phyloP scores from a whole-genome alignment of 2,797 vertebrate genomes.

The Takifugu rubripes region DNA sequence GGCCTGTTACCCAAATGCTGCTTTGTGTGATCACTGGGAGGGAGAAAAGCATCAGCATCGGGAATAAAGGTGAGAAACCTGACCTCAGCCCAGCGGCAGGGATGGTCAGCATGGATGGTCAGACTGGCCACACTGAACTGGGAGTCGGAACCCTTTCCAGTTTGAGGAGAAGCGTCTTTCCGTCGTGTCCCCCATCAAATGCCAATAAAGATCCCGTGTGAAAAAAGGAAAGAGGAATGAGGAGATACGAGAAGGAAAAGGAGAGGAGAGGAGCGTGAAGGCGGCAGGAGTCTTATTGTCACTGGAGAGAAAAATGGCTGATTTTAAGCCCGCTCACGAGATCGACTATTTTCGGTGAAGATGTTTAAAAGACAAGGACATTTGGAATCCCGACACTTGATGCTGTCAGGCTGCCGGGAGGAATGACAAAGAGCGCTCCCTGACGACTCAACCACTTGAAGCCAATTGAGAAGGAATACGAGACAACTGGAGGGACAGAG shows the following conservation, averaged over 20 bases:
- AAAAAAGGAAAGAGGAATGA: slow-evolving; percentile 29
- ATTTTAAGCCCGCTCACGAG: slow-evolving; percentile 70
- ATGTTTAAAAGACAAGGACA: slow-evolving; percentile 67
- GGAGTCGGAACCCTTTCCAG: slow-evolving; percentile 41
- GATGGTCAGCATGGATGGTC: too few relatives aligned
- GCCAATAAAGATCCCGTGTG: slow-evolving; percentile 41
- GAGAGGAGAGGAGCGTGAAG: slow-evolving; percentile 15
- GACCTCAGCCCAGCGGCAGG: too few relatives aligned
- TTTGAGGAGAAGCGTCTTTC: slow-evolving; percentile 41
- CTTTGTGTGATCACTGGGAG: slow-evolving; percentile 22
- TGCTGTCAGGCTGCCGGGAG: slow-evolving; percentile 61
- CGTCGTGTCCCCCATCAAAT: slow-evolving; percentile 46
- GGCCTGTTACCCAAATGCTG: slow-evolving; percentile 49
- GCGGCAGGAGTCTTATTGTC: slow-evolving; percentile 52
- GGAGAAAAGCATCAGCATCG: not conserved
- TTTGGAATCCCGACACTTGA: slow-evolving; percentile 70
- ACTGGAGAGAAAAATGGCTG: slow-evolving; percentile 49
- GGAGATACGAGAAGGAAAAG: slow-evolving; percentile 19
- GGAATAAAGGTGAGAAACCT: too few relatives aligned
- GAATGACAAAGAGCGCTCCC: slow-evolving; percentile 52
- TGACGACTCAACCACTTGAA: slow-evolving; percentile 19
- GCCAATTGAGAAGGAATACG: slow-evolving; percentile 9
- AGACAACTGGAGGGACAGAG: slow-evolving; percentile 2
- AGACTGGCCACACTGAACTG: not conserved
- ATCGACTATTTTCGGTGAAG: slow-evolving; percentile 63